These are phyloP conservation scores for Nyctalus aviator DNA, from an alignment of 2,797 vertebrate species.

Conservation along the genomic window DNA sequence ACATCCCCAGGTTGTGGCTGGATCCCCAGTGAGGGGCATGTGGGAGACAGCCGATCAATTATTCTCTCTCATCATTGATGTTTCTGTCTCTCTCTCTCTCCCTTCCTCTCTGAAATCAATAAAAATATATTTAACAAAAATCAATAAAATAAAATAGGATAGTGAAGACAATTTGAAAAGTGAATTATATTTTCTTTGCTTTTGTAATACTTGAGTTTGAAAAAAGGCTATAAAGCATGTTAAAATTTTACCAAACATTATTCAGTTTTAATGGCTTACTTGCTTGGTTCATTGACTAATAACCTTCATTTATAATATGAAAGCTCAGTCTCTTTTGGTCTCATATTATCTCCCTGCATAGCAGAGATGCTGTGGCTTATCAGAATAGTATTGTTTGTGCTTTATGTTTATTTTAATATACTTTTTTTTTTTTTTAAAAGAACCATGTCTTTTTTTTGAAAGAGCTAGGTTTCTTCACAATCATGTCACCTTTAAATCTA, in stretches of 20 bases:
- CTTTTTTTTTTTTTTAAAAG: background rate
- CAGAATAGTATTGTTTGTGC: conserved; percentile 19
- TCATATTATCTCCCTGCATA: background rate
- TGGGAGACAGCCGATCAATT: too few relatives aligned
- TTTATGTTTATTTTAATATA: conserved; percentile 14
- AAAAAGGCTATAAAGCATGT: conserved; percentile 4
- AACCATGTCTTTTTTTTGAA: conserved; percentile 25
- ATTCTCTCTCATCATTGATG: too few relatives aligned
- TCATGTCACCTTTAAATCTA: conserved; percentile 15
- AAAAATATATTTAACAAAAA: too few relatives aligned
- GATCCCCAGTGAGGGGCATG: too few relatives aligned
- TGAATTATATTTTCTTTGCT: background rate
- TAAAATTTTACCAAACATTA: conserved; percentile 53
- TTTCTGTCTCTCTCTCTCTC: too few relatives aligned
- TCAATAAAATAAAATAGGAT: conserved; percentile 3
- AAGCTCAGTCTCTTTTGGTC: background rate
- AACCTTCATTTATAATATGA: background rate
- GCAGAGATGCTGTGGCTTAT: conserved; percentile 2
- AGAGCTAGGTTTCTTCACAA: background rate
- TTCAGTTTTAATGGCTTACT: background rate
- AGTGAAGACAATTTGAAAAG: background rate
- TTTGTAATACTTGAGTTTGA: conserved; percentile 16
- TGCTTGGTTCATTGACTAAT: conserved; percentile 41
- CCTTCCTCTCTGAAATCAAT: too few relatives aligned
- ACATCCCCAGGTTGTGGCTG: too few relatives aligned